phyloP scores from a whole-genome alignment of 2,888 invertebrate species.

The Leptinotarsa tumamoca region DNA sequence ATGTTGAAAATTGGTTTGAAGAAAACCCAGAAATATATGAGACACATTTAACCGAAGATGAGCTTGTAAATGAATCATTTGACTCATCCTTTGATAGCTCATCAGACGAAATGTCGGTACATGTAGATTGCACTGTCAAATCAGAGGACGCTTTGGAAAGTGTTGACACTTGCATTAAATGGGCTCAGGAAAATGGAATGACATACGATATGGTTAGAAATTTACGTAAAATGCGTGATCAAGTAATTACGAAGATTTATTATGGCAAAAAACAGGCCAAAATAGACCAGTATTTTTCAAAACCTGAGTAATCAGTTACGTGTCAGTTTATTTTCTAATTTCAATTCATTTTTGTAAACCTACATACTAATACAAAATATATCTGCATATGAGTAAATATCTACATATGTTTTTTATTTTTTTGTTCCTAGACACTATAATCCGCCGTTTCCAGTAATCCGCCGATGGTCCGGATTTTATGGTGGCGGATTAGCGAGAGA shows the following conservation, averaged over 20 bases:
- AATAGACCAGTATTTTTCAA: not conserved
- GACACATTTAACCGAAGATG: not conserved
- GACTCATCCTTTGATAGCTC: not conserved
- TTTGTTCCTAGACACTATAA: too few relatives aligned
- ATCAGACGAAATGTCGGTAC: not conserved
- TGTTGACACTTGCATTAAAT: constrained; percentile 1
- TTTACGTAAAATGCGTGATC: not conserved
- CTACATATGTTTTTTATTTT: not conserved
- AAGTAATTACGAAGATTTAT: not conserved
- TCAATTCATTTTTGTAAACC: constrained; percentile 1
- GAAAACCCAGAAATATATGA: not conserved
- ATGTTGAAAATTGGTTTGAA: not conserved
- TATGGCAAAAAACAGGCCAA: constrained; percentile 1
- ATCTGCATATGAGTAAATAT: constrained; percentile 1
- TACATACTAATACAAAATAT: not conserved
- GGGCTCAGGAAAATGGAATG: not conserved
- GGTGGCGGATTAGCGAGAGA: too few relatives aligned
- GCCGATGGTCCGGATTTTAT: too few relatives aligned
- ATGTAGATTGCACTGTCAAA: constrained; percentile 1
- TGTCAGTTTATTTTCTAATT: constrained; percentile 1
- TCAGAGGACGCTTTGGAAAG: constrained; percentile 1
- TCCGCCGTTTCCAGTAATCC: too few relatives aligned
- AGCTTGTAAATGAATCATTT: constrained; percentile 1
- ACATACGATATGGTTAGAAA: not conserved
- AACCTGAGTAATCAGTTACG: not conserved